Percentiles rank a stretch among this genome's conserved stretches.
phyloP scores from a whole-genome alignment of 1,140 invertebrate genomes.

The Pseudomyrmex concolor region DNA sequence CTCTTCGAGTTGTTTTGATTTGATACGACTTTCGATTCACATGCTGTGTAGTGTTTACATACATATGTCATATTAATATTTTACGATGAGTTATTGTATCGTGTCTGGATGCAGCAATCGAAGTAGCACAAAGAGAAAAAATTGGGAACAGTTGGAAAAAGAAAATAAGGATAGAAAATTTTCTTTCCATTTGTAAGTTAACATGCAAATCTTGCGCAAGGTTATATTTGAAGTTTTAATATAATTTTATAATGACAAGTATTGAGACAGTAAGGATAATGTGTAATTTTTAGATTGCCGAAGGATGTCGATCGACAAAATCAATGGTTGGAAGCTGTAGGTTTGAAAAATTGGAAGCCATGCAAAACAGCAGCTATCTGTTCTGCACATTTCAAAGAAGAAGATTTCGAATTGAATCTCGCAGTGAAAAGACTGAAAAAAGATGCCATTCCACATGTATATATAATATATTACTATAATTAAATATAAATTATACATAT shows the following conservation, averaged over 20 bases:
- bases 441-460: slow-evolving; percentile 18
- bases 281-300: background rate
- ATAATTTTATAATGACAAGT: no score
- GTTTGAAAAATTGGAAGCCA: background rate
- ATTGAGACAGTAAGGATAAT: no score
- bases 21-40: no score
- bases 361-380: background rate
- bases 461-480: background rate
- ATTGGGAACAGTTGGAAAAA: slow-evolving; percentile 7
- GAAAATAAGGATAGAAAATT: background rate
- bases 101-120: background rate
- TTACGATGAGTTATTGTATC: slow-evolving; percentile 3
- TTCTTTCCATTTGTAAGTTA: slow-evolving; percentile 3
- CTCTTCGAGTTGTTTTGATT: no score
- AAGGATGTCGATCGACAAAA: background rate
- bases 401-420: background rate
- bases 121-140: background rate
- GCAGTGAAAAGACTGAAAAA: background rate
- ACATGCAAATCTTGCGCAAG: background rate
- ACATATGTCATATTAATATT: no score
- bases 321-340: slow-evolving; percentile 2
- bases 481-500: background rate
- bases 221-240: no score
- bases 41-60: no score
- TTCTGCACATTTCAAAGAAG: slow-evolving; percentile 1